Conservation (phyloP, 2,113 vertebrate genomes). For the Spilogale gracilis region DNA sequence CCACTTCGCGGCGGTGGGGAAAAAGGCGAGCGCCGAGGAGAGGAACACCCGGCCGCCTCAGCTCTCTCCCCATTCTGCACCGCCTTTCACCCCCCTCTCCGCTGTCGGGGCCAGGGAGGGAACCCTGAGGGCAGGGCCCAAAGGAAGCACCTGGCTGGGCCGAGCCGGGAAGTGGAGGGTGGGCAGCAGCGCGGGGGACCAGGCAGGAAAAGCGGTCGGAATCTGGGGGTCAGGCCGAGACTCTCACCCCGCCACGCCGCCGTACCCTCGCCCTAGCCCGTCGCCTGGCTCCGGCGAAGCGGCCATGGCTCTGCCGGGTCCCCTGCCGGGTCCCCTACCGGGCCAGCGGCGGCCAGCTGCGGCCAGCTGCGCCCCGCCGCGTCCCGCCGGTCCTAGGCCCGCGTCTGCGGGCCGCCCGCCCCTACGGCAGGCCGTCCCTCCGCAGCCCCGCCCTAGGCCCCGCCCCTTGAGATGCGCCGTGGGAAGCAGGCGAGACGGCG, state of each 20-base stretch:
- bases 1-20: background rate
- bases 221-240: slow-evolving; percentile 27
- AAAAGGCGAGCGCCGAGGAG: background rate
- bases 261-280: background rate
- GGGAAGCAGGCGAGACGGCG: slow-evolving; percentile 57
- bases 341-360: background rate
- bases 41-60: background rate
- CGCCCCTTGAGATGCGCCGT: background rate
- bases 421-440: fast-evolving
- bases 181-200: slow-evolving; percentile 31
- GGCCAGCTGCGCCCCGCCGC: fast-evolving
- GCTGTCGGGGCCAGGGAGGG: background rate
- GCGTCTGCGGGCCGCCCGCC: background rate
- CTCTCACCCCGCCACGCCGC: background rate
- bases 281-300: background rate
- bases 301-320: fast-evolving
- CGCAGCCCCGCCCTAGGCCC: background rate
- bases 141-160: slow-evolving; percentile 81
- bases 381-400: fast-evolving
- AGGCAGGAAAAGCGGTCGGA: slow-evolving; percentile 51
- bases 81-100: background rate
- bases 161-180: slow-evolving; percentile 40
- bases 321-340: fast-evolving
- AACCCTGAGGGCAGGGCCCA: slow-evolving; percentile 6
- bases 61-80: background rate